Base-by-base conservation (phyloP, 1,140 invertebrate species). In the Drosophila nigromelanica region DNA sequence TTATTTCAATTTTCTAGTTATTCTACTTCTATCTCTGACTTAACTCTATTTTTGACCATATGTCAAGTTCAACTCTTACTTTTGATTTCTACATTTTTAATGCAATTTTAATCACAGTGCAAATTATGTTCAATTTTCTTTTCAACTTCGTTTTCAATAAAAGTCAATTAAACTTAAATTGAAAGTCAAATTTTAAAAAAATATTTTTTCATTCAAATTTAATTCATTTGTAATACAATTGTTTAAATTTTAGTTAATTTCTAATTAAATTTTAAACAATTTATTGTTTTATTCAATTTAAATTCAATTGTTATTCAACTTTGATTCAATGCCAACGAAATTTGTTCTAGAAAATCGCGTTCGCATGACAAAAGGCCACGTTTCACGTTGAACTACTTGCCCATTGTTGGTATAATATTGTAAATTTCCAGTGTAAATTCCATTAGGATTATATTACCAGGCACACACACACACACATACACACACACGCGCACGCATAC, bases 401-500 rank as follows among this genome's bases (percentile, higher is more conserved):
- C 59, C 27, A 64, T 80, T 77, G 73, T 73, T 75, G 73, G 47
- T 73, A 58, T 39, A 52, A 45, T 42, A 70, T 79, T 85, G 73
- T 80, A 73, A 80, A 74, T 80, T 87, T 89, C 75, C 62, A 89
- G 79, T 83, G 83, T 83, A 87, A 87, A 87, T 87, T 87, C 83
- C 83, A 87, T 87, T 87, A 87, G 83, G 83, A 87, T 87, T 87
- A 87, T 87, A 83, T 87, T 87, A 87, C 83, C 58, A 63, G 42
- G 33, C 54, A 68, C 43, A 73, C 40, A 59, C 52, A 45, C 52
- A 39, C 52, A 51, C 48, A 27, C 37, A 73, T 42, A 30, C 27
- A 48, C 18, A 18, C 18, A 18, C 18, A 18, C 18, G 2, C 18
- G 2, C 58, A 63, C 37, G 27, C 54, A 68, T 42, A 73, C 40